These are phyloP conservation scores for Odontocolon sp. DNA, from an alignment of 2,888 invertebrate species.

Conservation along the genomic window DNA sequence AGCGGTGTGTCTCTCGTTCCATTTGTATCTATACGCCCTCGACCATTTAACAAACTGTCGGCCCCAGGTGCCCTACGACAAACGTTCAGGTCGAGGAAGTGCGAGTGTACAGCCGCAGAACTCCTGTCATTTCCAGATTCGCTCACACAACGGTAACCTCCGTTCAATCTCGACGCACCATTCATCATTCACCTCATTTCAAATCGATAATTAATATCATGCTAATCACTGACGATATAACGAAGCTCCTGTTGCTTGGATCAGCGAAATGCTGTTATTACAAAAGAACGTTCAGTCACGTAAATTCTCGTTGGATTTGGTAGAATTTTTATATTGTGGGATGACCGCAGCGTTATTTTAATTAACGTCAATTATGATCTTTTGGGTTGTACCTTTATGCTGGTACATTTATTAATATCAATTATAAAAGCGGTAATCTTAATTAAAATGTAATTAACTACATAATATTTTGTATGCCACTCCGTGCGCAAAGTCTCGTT, in stretches of 20 bases:
- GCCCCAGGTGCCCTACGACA: slow-evolving; percentile 40
- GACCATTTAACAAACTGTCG: slow-evolving; percentile 57
- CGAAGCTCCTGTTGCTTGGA: too few relatives aligned
- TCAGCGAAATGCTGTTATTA: background rate
- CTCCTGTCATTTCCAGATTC: slow-evolving; percentile 45
- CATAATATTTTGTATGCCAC: too few relatives aligned
- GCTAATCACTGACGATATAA: background rate
- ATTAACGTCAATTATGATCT: too few relatives aligned
- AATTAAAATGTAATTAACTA: too few relatives aligned
- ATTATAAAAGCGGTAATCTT: too few relatives aligned
- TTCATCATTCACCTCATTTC: slow-evolving; percentile 17
- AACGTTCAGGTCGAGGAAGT: background rate
- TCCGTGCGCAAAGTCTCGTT: too few relatives aligned
- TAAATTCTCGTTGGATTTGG: too few relatives aligned
- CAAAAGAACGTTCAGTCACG: too few relatives aligned
- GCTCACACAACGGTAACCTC: background rate
- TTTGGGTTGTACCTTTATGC: too few relatives aligned
- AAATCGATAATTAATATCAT: background rate
- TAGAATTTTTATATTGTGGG: too few relatives aligned
- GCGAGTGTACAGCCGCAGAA: slow-evolving; percentile 38
- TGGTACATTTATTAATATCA: too few relatives aligned
- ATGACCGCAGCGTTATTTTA: too few relatives aligned
- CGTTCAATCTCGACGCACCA: slow-evolving; percentile 19
- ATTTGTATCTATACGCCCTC: slow-evolving; percentile 43
- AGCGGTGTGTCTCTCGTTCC: slow-evolving; percentile 9